Conservation (phyloP, 2,113 vertebrate genomes). For the Cryptomyrus ogoouensis region DNA sequence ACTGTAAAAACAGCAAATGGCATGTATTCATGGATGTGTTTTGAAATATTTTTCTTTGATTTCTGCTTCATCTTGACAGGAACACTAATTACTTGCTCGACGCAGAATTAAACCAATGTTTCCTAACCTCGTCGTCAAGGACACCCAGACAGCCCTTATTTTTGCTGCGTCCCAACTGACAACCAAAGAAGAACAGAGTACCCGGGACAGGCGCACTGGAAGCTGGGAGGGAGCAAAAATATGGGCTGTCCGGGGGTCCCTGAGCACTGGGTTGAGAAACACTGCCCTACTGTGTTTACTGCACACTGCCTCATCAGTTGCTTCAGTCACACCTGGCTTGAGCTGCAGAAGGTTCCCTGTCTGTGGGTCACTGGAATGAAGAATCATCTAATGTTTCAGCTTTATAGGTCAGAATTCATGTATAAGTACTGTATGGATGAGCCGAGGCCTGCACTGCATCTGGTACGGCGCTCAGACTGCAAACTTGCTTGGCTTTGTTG, state of each 20-base stretch:
- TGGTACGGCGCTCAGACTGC: not conserved
- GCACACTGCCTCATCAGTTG: not conserved
- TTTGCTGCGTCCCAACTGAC: not conserved
- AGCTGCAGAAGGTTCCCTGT: not conserved
- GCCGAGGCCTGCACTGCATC: not conserved
- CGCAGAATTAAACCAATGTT: not conserved
- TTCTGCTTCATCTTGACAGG: not conserved
- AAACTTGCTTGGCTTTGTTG: not conserved
- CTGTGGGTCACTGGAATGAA: not conserved
- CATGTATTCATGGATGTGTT: not conserved
- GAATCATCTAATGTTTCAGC: not conserved
- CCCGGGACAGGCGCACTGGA: not conserved
- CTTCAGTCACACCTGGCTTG: not conserved
- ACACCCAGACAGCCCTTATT: not conserved
- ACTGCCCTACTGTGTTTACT: not conserved
- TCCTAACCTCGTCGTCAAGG: not conserved
- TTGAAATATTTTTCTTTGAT: not conserved
- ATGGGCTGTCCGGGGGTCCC: not conserved
- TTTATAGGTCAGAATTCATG: not conserved
- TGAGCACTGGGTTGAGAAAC: not conserved
- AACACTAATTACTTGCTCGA: not conserved
- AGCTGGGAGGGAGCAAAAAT: not conserved
- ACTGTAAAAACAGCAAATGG: not conserved
- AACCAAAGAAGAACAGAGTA: not conserved
- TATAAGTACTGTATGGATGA: not conserved